Percentiles rank a stretch among this genome's conserved stretches.
Conservation (phyloP, 1,140 invertebrate species). For the Globodera rostochiensis region DNA sequence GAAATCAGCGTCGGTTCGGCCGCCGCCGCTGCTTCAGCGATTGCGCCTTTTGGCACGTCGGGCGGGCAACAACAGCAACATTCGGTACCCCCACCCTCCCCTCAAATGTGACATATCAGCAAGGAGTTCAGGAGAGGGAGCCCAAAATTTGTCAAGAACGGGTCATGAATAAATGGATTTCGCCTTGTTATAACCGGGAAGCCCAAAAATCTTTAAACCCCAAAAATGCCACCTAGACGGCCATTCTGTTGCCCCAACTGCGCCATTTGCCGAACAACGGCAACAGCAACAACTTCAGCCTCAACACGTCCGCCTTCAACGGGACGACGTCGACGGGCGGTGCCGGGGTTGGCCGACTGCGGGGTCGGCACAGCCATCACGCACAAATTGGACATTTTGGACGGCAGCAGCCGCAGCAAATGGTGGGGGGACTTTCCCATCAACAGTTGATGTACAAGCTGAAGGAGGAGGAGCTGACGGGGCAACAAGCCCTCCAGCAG, state of each 20-base stretch:
- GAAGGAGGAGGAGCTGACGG: slow-evolving; percentile 2
- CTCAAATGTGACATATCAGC: no score
- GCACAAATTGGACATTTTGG: slow-evolving; percentile 2
- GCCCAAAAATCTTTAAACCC: no score
- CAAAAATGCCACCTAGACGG: background rate
- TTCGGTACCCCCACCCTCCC: background rate
- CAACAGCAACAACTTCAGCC: background rate
- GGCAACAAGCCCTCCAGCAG: background rate
- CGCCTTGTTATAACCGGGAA: no score
- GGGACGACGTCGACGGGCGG: background rate
- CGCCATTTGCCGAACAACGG: slow-evolving; percentile 5
- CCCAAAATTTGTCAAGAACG: no score
- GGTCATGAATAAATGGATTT: no score
- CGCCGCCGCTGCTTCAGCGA: background rate
- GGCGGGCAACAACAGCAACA: background rate
- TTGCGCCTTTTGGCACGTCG: background rate
- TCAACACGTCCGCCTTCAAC: background rate
- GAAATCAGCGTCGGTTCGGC: slow-evolving; percentile 37
- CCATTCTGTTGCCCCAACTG: slow-evolving; percentile 18
- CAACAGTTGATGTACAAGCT: slow-evolving; percentile 1
- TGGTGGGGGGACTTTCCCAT: no score
- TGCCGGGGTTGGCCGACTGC: background rate
- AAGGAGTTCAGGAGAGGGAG: no score
- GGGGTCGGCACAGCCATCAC: background rate
- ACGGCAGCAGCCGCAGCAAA: background rate